These are phyloP conservation scores for Sclerodermus sp. DNA, from an alignment of 2,888 invertebrate genomes.

Conservation along the genomic window DNA sequence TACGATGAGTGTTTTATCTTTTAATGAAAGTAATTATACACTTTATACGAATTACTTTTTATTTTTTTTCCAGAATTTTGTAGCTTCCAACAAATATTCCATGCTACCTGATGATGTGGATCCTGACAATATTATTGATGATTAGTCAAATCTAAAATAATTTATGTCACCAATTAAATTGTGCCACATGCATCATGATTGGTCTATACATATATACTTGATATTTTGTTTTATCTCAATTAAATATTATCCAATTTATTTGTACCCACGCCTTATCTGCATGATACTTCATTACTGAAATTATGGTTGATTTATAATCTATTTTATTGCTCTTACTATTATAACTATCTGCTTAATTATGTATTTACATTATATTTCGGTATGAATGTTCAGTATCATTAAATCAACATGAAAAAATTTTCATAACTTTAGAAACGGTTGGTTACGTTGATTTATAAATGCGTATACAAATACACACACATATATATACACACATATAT, in stretches of 20 bases:
- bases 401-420: slow-evolving; percentile 14
- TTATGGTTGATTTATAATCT: slow-evolving; percentile 51
- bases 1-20: not conserved
- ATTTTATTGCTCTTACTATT: slow-evolving; percentile 53
- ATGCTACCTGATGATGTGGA: slow-evolving; percentile 72
- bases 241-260: slow-evolving; percentile 37
- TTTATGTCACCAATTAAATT: slow-evolving; percentile 48
- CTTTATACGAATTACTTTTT: not conserved
- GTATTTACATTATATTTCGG: slow-evolving; percentile 39
- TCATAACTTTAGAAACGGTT: not conserved
- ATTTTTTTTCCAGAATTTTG: slow-evolving; percentile 66
- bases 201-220: slow-evolving; percentile 44
- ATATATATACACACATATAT: no score
- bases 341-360: slow-evolving; percentile 27
- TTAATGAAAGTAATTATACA: no score
- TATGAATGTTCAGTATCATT: slow-evolving; percentile 26
- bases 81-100: slow-evolving; percentile 76
- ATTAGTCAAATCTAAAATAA: slow-evolving; percentile 42
- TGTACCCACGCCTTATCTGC: slow-evolving; percentile 15
- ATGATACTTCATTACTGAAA: slow-evolving; percentile 36
- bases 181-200: slow-evolving; percentile 49
- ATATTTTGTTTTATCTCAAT: slow-evolving; percentile 44
- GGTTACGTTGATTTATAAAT: slow-evolving; percentile 9
- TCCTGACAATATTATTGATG: slow-evolving; percentile 58
- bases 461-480: slow-evolving; percentile 7